phyloP scores from a whole-genome alignment of 2,113 vertebrate genomes.

The Sphyrna mokarran region DNA sequence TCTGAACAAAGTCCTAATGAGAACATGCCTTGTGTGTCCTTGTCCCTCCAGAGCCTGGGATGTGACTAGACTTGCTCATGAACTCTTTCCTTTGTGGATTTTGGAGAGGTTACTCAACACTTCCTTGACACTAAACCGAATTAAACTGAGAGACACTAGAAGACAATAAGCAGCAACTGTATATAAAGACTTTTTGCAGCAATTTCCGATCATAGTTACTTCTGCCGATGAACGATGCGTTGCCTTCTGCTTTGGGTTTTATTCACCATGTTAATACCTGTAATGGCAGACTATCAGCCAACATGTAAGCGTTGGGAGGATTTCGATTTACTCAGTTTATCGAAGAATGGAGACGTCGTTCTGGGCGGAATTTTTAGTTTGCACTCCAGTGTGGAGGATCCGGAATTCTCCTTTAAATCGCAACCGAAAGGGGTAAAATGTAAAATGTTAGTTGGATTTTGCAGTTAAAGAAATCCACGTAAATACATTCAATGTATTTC shows the following conservation, averaged over 20 bases:
- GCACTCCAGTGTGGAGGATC: not conserved
- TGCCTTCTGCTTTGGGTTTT: not conserved
- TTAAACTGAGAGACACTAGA: not conserved
- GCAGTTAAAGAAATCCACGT: not conserved
- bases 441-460: not conserved
- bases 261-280: not conserved
- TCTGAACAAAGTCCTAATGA: not conserved
- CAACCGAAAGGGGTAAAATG: not conserved
- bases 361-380: slow-evolving; percentile 5
- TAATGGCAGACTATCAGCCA: not conserved
- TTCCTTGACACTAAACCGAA: not conserved
- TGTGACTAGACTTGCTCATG: not conserved
- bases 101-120: not conserved
- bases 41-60: not conserved
- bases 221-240: not conserved
- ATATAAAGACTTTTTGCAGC: not conserved
- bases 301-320: not conserved
- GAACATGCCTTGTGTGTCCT: not conserved
- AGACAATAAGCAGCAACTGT: not conserved
- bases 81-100: not conserved
- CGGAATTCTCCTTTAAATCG: not conserved
- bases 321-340: not conserved
- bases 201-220: not conserved
- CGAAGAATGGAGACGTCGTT: not conserved
- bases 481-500: not conserved